Base-by-base conservation (phyloP, 2,888 invertebrate genomes). In the Palloptera scutellata region DNA sequence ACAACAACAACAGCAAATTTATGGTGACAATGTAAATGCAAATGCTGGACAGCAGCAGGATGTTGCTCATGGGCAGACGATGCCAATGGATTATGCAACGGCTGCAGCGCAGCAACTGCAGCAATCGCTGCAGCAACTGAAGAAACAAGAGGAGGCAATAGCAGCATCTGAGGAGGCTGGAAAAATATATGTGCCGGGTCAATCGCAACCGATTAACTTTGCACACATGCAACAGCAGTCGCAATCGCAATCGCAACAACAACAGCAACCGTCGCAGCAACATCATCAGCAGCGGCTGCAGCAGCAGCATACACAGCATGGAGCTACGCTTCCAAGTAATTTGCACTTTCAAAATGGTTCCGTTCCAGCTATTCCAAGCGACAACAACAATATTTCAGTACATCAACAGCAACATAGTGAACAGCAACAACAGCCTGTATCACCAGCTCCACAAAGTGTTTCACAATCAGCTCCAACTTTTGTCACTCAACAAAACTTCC, bases 11-110 rank as follows among this genome's bases (percentile, higher is more conserved):
- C 69, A 63, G 48, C 55, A 61, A 48, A 87, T 87, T 67, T 84
- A 86, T 66, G 83, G 87, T 41, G 87, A 89, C 69, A 86, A 76
- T 67, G 78, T 76, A n/a, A 81, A 81, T 72, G 77, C 76, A 30
- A 79, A 79, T 71, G 40, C n/a, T 30, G 61, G 58, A 12, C 62
- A 62, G 48, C 63, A 55, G 30, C 67, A 70, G 10, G 71, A 69
- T 13, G 74, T 76, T 41, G 71, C 72, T 85, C 88, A 78, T 86
- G 87, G 81, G 19, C 79, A 74, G 84, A 86, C 69, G 85, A 87
- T 79, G 69, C 78, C 78, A 30, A 73, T 77, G 75, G 82, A 83
- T 60, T 83, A 81, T 75, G 81, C 82, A 59, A 79, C 80, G 19
- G 74, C 77, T 45, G 82, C 82, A 13, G 81, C 83, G 41, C 74